These are phyloP conservation scores for Drosophila engyochracea DNA, from an alignment of 2,888 invertebrate genomes.

Conservation along the genomic window DNA sequence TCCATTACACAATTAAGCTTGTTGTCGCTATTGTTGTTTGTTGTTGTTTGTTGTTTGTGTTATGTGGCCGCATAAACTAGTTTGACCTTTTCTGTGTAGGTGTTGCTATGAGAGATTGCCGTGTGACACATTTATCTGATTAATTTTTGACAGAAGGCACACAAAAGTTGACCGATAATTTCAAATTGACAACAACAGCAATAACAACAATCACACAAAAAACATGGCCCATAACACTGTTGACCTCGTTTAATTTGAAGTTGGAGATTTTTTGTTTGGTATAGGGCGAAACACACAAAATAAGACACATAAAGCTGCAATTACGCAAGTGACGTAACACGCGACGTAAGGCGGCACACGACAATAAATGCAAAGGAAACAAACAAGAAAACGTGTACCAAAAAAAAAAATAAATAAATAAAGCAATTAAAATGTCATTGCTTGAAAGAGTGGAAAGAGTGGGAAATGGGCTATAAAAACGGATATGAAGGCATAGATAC, in stretches of 20 bases:
- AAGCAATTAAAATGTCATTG: slow-evolving; percentile 82
- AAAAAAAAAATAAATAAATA: slow-evolving; percentile 49
- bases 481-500: slow-evolving; percentile 72
- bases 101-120: slow-evolving; percentile 44
- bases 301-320: slow-evolving; percentile 53
- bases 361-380: slow-evolving; percentile 54
- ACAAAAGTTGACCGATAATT: slow-evolving; percentile 81
- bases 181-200: slow-evolving; percentile 63
- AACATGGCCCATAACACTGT: slow-evolving; percentile 70
- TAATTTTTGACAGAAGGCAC: slow-evolving; percentile 73
- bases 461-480: slow-evolving; percentile 76
- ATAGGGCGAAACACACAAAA: slow-evolving; percentile 24
- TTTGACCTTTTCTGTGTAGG: slow-evolving; percentile 64
- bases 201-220: slow-evolving; percentile 27
- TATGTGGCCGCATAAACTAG: slow-evolving; percentile 45
- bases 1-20: slow-evolving; percentile 47
- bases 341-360: slow-evolving; percentile 74
- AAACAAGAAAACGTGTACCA: slow-evolving; percentile 13
- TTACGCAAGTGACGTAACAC: slow-evolving; percentile 75
- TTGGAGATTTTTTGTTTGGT: slow-evolving; percentile 37
- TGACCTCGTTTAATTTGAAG: slow-evolving; percentile 62
- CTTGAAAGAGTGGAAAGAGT: slow-evolving; percentile 33
- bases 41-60: slow-evolving; percentile 28
- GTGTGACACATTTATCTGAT: slow-evolving; percentile 75
- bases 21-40: slow-evolving; percentile 32